Conservation (phyloP, 2,113 vertebrate genomes). For the Dendropsophus ebraccatus region DNA sequence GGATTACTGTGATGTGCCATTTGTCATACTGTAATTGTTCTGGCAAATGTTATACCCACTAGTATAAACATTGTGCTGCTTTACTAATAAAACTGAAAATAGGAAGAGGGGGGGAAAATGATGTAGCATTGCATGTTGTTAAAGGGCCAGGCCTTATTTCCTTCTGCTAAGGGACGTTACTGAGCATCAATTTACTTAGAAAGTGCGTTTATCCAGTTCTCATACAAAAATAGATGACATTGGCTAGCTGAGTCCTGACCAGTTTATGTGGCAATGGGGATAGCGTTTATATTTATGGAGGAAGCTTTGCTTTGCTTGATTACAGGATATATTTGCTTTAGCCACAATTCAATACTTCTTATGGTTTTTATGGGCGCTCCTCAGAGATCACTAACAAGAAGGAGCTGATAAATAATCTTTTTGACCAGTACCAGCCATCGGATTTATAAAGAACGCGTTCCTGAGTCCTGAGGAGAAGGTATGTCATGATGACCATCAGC, state of each 20-base stretch:
- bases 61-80: slow-evolving; percentile 96
- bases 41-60: slow-evolving; percentile 98
- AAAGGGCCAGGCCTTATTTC: slow-evolving; percentile 84
- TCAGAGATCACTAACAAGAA: background rate
- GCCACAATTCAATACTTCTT: background rate
- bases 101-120: slow-evolving; percentile 88
- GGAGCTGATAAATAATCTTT: background rate
- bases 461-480: background rate
- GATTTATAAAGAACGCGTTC: background rate
- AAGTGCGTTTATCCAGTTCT: background rate
- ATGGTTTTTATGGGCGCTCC: background rate
- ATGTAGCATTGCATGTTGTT: slow-evolving; percentile 85
- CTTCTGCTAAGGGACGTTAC: slow-evolving; percentile 5
- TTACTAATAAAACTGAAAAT: slow-evolving; percentile 95
- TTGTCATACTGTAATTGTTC: slow-evolving; percentile 99
- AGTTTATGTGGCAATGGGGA: background rate
- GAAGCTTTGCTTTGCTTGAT: background rate
- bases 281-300: background rate
- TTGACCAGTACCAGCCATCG: background rate
- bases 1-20: slow-evolving; percentile 99
- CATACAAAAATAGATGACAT: background rate
- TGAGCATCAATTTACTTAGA: background rate
- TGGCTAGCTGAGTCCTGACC: background rate
- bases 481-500: background rate
- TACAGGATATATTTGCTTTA: background rate